Base-by-base conservation (phyloP, 2,797 vertebrate species). In the Cuculus canorus region DNA sequence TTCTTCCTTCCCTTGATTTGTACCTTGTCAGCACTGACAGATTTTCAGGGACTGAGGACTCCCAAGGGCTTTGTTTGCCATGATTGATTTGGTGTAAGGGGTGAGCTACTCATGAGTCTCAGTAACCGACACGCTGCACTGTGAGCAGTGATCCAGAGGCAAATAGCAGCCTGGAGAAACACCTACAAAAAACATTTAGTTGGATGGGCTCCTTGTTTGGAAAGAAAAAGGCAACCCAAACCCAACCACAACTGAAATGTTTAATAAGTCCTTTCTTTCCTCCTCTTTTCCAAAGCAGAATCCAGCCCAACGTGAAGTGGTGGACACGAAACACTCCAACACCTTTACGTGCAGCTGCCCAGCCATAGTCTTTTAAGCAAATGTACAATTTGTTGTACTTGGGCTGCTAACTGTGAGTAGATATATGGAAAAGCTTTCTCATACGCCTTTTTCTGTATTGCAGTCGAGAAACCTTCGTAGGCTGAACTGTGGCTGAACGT, bases 211-310 rank as follows among this genome's bases (percentile, higher is more conserved):
- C 15, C 83, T 37, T 50, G 39, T 66, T 32, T 37, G 41, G 5
- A 64, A 75, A 56, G n/a, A 57, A 17, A 30, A 39, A 7, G 4
- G 3, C 27, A 48, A 56, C 12, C 30, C 4, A 54, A 37, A 47
- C 4, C 16, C 18, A 82, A 33, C n/a, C 28, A 30, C 0, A 0
- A 23, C 1, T 19, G 6, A 45, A 32, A 48, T 4, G 17, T 69
- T 81, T 15, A 8, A 5, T 45, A 50, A 30, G 23, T 37, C 24
- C 16, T 50, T 61, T 68, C 18, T 66, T 35, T 37, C 10, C 24
- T 56, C 4, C 15, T 43, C 2, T 39, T 47, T 64, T 66, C 5
- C 25, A 5, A 10, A 60, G 27, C 35, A 13, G 37, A 45, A 56
- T 54, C 41, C 80, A 41, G 12, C 76, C 65, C 61, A 24, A 71